Evolutionary conservation across 2,113 vertebrate genomes (phyloP).

Genomic region (Phrynocephalus versicolor): DNA sequence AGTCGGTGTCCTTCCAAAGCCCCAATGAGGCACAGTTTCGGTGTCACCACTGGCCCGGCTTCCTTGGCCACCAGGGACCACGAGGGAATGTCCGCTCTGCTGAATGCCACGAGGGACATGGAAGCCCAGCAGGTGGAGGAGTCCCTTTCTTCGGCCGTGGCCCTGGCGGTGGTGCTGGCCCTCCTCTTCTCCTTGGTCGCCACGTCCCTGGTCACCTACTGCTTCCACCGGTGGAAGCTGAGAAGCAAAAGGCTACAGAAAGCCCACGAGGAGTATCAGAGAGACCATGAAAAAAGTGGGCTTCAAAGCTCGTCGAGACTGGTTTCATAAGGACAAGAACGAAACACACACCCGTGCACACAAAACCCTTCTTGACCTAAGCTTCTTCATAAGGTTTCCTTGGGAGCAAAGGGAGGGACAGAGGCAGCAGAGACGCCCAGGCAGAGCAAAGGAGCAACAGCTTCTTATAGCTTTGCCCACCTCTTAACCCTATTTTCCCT

Average conservation of each 20-base stretch:
- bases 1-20: not conserved
- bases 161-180: constrained; percentile 69
- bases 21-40: constrained; percentile 70
- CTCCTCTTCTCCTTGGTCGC: constrained; percentile 70
- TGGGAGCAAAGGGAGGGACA: not conserved
- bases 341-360: not conserved
- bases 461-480: constrained; percentile 47
- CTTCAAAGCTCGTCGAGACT: constrained; percentile 62
- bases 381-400: not conserved
- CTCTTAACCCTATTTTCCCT: constrained; percentile 46
- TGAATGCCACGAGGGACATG: constrained; percentile 60
- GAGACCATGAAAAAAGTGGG: constrained; percentile 70
- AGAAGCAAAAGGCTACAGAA: constrained; percentile 71
- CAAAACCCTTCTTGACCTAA: not conserved
- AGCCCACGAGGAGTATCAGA: constrained; percentile 78
- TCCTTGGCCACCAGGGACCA: constrained; percentile 48
- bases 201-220: constrained; percentile 74
- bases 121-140: constrained; percentile 60
- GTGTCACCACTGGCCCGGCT: constrained; percentile 48
- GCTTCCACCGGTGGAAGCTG: constrained; percentile 78
- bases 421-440: not conserved
- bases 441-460: not conserved
- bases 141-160: constrained; percentile 73
- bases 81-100: constrained; percentile 28
- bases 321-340: constrained; percentile 42